Base-by-base conservation (phyloP, 2,113 vertebrate genomes). In the Vireo altiloquus region DNA sequence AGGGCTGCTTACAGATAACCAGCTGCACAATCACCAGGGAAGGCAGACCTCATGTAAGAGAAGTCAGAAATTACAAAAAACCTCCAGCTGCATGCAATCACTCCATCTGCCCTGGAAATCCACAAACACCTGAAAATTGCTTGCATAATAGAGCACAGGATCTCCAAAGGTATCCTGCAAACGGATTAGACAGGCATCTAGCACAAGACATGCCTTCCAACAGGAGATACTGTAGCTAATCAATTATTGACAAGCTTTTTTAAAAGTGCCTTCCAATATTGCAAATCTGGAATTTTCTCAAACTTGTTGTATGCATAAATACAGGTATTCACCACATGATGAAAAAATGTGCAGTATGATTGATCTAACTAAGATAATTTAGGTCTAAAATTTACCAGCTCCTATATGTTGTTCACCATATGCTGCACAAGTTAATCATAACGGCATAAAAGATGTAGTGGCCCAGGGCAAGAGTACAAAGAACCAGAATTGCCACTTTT, bases 391-490 rank as follows among this genome's bases (percentile, higher is more conserved):
- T 70, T 37, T 63, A 33, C 54, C 63, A 74, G 40, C 24, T 83
- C 28, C 50, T 22, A 60, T 65, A 30, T 10, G 20, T 30, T 28
- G 16, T 35, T 86, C 17, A 46, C 22, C 13, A 15, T 15, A 31
- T 15, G 17, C 10, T 54, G 23, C 59, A 83, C 33, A 37, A 72
- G 65, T 33, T 24, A 75, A 60, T n/a, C 12, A 4, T 14, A 60
- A 21, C 1, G 6, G 9, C 30, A 7, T n/a, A 33, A 69, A 70
- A 23, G 2, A 6, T 31, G 13, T 28, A 77, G 59, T 0, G 0
- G 54, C n/a, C 46, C 56, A 64, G 28, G 27, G 13, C n/a, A 84
- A 50, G n/a, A 74, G 52, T 57, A 61, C n/a, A 53, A 61, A 64
- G 46, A 66, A 74, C 28, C 1, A 1, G 37, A 14, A 81, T 23